Percentiles rank a stretch among this genome's conserved stretches.
These are phyloP conservation scores for Orius insidiosus DNA, from an alignment of 1,140 invertebrate species.

Conservation along the genomic window DNA sequence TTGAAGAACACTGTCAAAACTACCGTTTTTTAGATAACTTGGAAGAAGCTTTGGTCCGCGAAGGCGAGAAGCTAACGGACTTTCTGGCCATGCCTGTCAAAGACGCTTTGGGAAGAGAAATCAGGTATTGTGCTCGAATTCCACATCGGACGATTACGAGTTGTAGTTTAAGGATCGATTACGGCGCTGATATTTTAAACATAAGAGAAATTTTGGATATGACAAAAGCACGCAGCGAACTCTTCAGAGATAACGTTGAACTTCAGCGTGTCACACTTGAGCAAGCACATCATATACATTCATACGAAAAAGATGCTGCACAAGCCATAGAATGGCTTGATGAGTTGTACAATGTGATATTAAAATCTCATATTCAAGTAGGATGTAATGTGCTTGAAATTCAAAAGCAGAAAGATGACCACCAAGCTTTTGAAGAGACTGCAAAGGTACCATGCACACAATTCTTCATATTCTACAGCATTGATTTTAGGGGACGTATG, in stretches of 20 bases:
- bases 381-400: slow-evolving; percentile 54
- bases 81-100: slow-evolving; percentile 63
- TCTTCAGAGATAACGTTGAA: slow-evolving; percentile 49
- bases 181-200: slow-evolving; percentile 49
- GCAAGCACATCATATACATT: slow-evolving; percentile 52
- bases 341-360: slow-evolving; percentile 50
- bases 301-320: slow-evolving; percentile 55
- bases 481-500: slow-evolving; percentile 50
- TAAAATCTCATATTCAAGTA: slow-evolving; percentile 49
- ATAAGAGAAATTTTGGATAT: slow-evolving; percentile 41
- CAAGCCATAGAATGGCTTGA: slow-evolving; percentile 58
- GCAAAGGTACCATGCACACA: slow-evolving; percentile 40
- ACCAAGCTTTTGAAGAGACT: slow-evolving; percentile 58
- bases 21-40: slow-evolving; percentile 34
- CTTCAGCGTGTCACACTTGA: slow-evolving; percentile 56
- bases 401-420: slow-evolving; percentile 52
- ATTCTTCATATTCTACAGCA: no score
- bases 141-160: background rate
- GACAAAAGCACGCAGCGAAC: slow-evolving; percentile 41
- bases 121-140: slow-evolving; percentile 5
- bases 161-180: slow-evolving; percentile 39
- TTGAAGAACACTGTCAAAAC: background rate
- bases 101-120: slow-evolving; percentile 54
- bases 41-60: slow-evolving; percentile 47
- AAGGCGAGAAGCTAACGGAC: slow-evolving; percentile 62